Conservation (phyloP, 1,140 invertebrate species). For the Hycleus phaleratus region DNA sequence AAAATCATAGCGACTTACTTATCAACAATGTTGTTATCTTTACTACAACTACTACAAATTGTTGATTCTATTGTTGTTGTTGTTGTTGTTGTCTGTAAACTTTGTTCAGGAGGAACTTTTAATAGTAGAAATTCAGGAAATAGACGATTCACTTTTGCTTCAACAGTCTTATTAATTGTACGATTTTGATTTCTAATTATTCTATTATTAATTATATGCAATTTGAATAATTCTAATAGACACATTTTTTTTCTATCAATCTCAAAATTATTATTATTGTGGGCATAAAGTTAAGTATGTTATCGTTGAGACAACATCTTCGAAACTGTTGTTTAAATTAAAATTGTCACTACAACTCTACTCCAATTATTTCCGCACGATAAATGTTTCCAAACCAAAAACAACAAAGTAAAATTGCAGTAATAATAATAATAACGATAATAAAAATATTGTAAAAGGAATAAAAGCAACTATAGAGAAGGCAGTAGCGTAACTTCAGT, state of each 20-base stretch:
- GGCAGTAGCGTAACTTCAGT: too few species aligned
- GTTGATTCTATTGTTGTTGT: not conserved
- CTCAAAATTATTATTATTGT: not conserved
- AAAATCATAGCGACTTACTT: too few species aligned
- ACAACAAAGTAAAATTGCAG: not conserved
- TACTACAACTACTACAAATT: too few species aligned
- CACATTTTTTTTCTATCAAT: slow-evolving; percentile 4
- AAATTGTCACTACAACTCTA: not conserved
- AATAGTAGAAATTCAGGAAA: slow-evolving; percentile 16
- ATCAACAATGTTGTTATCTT: too few species aligned
- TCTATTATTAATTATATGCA: slow-evolving; percentile 17
- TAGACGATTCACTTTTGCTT: not conserved
- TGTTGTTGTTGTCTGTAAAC: slow-evolving; percentile 13
- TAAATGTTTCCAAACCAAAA: not conserved
- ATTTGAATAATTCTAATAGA: slow-evolving; percentile 14
- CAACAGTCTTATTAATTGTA: not conserved
- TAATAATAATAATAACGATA: not conserved
- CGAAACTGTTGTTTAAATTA: not conserved
- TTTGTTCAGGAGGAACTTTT: slow-evolving; percentile 3
- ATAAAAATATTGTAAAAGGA: too few species aligned
- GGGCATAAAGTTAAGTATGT: not conserved
- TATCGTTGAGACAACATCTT: not conserved
- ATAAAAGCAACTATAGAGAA: too few species aligned
- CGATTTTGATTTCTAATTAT: not conserved
- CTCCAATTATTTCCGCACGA: not conserved